Evolutionary conservation across 2,797 vertebrate genomes (phyloP).

Genomic region (Tangara arthus): DNA sequence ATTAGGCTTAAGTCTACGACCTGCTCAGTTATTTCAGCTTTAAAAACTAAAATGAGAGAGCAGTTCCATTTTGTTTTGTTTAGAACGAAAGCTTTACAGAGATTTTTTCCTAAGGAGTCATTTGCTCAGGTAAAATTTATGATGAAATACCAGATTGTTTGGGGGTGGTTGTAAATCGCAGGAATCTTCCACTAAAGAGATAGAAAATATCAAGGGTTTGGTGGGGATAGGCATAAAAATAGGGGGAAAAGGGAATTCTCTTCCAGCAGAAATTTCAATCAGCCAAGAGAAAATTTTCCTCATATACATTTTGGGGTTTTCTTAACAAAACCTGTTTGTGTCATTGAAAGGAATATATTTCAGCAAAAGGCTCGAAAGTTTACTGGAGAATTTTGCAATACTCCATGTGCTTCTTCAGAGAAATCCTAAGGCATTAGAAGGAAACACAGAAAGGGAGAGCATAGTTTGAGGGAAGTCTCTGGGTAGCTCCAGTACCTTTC

Average conservation of each 20-base stretch:
- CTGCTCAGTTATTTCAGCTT: not conserved
- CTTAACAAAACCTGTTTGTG: not conserved
- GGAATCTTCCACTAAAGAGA: not conserved
- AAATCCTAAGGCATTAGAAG: not conserved
- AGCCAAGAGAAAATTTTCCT: not conserved
- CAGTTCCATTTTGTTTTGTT: not conserved
- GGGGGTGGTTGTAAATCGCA: not conserved
- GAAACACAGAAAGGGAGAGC: not conserved
- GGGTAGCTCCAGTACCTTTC: not conserved
- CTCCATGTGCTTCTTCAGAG: not conserved
- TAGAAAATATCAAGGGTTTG: not conserved
- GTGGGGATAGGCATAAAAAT: not conserved
- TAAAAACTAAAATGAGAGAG: not conserved
- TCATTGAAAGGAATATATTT: not conserved
- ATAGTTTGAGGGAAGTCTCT: not conserved
- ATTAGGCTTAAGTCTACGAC: not conserved
- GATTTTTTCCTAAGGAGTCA: not conserved
- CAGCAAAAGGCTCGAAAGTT: not conserved
- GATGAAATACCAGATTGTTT: not conserved
- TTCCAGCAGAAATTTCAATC: not conserved
- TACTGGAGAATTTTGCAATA: not conserved
- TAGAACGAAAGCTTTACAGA: not conserved
- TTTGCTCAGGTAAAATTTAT: not conserved
- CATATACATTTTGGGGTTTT: fast-evolving
- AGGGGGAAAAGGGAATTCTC: not conserved